Base-by-base conservation (phyloP, 2,797 vertebrate genomes). In the Sphaeramia orbicularis region DNA sequence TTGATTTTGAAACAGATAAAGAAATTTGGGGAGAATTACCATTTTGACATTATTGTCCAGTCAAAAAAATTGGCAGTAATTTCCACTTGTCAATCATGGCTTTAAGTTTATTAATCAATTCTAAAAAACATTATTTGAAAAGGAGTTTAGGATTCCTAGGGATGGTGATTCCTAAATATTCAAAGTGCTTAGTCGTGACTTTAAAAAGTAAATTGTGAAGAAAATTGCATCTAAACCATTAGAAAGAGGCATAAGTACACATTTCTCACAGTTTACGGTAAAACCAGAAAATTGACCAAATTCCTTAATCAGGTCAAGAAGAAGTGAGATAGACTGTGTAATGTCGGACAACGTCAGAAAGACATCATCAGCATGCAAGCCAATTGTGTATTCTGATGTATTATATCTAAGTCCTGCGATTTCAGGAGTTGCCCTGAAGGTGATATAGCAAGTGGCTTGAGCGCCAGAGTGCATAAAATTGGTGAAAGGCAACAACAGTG, bases 381-480 rank as follows among this genome's bases (percentile, higher is more conserved):
- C 49, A 18, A 21, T 54, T 11, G 18, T 41, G 18, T 19, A 55
- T 19, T 27, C 19, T 41, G 10, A 57, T 5, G 3, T 8, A 4
- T n/a, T 37, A 13, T 19, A 13, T 7, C 42, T 16, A 7, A 59
- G 16, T 19, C 40, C 45, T 4, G 18, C 19, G 24, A 48, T 41
- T 3, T 44, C 6, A 14, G 32, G 9, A 18, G 32, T 37, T 11
- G 44, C 32, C 44, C 30, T 32, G 21, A 48, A 50, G 18, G 36
- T 15, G 38, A 61, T 49, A 9, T n/a, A n/a, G 58, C 58, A 13
- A 49, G 14, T 3, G 45, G 45, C 15, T 49, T 19, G 1, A 47
- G 56, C 36, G 57, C 45, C 6, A 61, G 12, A 10, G 58, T 13
- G n/a, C 61, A 61, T 3, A 61, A 35, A n/a, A 49, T 40, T 4